phyloP scores from a whole-genome alignment of 2,888 invertebrate species.

The Leucophenga montana region DNA sequence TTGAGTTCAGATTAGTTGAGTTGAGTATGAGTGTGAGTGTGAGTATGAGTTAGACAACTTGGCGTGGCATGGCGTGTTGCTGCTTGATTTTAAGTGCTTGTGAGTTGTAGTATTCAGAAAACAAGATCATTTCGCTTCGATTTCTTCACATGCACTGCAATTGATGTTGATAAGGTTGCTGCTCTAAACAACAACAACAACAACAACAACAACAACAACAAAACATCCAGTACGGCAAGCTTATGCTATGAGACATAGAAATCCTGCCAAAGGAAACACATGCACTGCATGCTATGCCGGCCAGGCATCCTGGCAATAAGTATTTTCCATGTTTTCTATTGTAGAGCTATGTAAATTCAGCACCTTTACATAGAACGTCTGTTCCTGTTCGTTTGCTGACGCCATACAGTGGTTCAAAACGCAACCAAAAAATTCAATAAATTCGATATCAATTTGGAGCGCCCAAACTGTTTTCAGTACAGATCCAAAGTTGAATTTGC shows the following conservation, averaged over 20 bases:
- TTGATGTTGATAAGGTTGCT: no score
- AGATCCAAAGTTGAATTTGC: no score
- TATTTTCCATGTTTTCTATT: no score
- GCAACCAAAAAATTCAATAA: no score
- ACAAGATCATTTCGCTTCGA: not conserved
- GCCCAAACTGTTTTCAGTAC: no score
- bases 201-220: conserved; percentile 23
- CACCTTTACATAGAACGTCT: no score
- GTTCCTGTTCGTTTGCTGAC: no score
- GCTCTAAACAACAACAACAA: conserved; percentile 27
- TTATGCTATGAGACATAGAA: conserved; percentile 39
- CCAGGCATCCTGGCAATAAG: conserved; percentile 1
- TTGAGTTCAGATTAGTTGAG: not conserved
- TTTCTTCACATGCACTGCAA: not conserved
- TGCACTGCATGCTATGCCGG: no score
- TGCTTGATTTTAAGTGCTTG: not conserved
- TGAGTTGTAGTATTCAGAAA: not conserved
- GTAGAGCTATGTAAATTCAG: no score
- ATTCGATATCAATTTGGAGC: no score
- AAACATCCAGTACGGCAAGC: conserved; percentile 22
- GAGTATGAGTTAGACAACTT: not conserved
- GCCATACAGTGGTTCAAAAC: no score
- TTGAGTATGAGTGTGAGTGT: not conserved
- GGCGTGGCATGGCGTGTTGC: not conserved
- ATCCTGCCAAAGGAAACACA: conserved; percentile 61